Percentiles rank a stretch among this genome's conserved stretches.
phyloP scores from a whole-genome alignment of 2,797 vertebrate genomes.

The Chaunax sp. region DNA sequence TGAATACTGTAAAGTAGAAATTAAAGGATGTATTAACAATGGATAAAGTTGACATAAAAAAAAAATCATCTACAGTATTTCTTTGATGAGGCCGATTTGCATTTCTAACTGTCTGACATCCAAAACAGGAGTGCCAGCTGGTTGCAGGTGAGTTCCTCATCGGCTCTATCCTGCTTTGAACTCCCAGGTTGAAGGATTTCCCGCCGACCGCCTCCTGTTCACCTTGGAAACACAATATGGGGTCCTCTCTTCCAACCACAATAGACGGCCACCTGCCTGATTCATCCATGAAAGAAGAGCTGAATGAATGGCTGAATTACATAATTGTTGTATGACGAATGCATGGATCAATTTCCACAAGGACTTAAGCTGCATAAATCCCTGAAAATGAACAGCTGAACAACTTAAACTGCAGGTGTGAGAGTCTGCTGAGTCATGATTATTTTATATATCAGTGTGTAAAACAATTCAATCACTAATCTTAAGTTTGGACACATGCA shows the following conservation, averaged over 20 bases:
- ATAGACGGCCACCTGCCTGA: slow-evolving; percentile 65
- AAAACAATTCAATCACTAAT: not conserved
- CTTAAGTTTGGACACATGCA: too few relatives aligned
- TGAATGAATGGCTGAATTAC: slow-evolving; percentile 39
- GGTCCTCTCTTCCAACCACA: slow-evolving; percentile 46
- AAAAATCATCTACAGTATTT: not conserved
- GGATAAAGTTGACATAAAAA: not conserved
- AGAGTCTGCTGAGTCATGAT: not conserved
- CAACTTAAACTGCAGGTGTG: slow-evolving; percentile 24
- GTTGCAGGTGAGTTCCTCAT: slow-evolving; percentile 22
- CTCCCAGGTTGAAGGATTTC: slow-evolving; percentile 30
- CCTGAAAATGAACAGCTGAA: slow-evolving; percentile 23
- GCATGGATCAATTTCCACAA: slow-evolving; percentile 44
- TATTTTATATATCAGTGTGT: not conserved
- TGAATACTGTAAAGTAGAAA: not conserved
- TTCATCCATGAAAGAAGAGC: slow-evolving; percentile 73
- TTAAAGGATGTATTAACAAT: not conserved
- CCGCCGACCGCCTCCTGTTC: slow-evolving; percentile 34
- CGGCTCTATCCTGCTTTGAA: slow-evolving; percentile 43
- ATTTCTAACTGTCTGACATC: not conserved
- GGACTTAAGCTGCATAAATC: slow-evolving; percentile 29
- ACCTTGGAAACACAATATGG: slow-evolving; percentile 68
- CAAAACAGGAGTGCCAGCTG: not conserved
- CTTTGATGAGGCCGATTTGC: slow-evolving; percentile 3
- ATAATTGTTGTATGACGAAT: slow-evolving; percentile 51